Base-by-base conservation (phyloP, 2,888 invertebrate genomes). In the Cryptocephalus primarius region DNA sequence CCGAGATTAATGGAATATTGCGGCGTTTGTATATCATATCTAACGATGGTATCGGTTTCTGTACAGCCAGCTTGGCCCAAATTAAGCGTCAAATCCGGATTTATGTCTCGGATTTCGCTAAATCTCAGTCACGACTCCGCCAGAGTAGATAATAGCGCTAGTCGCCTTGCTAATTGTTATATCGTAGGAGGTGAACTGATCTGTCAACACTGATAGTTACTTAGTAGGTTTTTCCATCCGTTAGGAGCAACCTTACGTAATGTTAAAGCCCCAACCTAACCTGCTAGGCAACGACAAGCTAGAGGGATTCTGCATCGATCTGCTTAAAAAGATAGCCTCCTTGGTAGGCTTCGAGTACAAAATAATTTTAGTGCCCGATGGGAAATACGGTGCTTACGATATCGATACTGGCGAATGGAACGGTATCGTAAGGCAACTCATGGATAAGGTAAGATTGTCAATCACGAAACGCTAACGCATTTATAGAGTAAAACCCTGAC, bases 351-450 rank as follows among this genome's bases (percentile, higher is more conserved):
- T 83, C 69, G 75, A 79, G 63, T 83, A 82, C 68, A 74, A 75
- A 55, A 78, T 84, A 55, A 77, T 79, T 63, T 71, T 76, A 59
- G 80, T 77, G 51, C 80, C 77, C 12, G 77, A 82, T 64, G 77
- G 78, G 56, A 80, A 80, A 67, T 86, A 86, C 67, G 86, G 86
- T 34, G 85, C 80, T 45, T 80, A 79, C 62, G 81, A 85, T 71
- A 76, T 80, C 54, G 77, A 80, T 54, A 82, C 83, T 6, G 82
- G 82, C 13, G 79, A 84, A 67, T 85, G 85, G 85, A 84, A 85
- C 63, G 82, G 82, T 47, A 78, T 82, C 55, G 80, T 82, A 32
- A 71, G 76, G 43, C 77, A 80, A 59, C 74, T 81, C 53, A 79
- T 80, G 74, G 79, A 80, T 57, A 79, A 84, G 77, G 80, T 79